Percentiles rank a stretch among this genome's conserved stretches.
Evolutionary conservation across 2,888 invertebrate genomes (phyloP).

Genomic region (Esperia sulphurella): DNA sequence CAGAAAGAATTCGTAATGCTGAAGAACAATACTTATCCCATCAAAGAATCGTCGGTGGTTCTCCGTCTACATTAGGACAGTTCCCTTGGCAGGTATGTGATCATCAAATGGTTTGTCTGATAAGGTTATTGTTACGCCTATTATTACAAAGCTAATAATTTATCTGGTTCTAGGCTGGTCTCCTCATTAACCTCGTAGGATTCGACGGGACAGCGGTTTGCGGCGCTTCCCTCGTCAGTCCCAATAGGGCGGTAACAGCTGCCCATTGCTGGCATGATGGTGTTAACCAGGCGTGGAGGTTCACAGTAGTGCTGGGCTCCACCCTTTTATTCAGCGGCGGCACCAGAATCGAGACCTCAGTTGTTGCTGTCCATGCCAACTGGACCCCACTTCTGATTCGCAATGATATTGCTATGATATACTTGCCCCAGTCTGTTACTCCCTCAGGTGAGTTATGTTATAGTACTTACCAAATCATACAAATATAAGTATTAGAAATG

Average conservation of each 20-base stretch:
- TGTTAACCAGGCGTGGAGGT: constrained; percentile 34
- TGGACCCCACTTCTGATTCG: constrained; percentile 36
- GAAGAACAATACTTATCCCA: constrained; percentile 32
- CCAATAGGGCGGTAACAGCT: constrained; percentile 37
- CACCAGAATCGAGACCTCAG: constrained; percentile 30
- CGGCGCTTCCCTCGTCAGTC: constrained; percentile 38
- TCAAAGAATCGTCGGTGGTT: constrained; percentile 44
- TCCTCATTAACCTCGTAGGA: constrained; percentile 29
- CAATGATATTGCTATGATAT: constrained; percentile 48
- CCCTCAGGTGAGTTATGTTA: constrained; percentile 34
- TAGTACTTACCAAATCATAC: too few relatives aligned
- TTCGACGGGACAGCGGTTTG: constrained; percentile 34
- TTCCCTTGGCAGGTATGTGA: constrained; percentile 41
- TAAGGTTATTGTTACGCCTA: not conserved
- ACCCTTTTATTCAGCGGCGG: constrained; percentile 38
- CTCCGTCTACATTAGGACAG: constrained; percentile 28
- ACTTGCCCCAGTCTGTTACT: constrained; percentile 26
- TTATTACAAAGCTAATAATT: too few relatives aligned
- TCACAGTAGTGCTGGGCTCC: constrained; percentile 46
- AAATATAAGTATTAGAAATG: too few relatives aligned
- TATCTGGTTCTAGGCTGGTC: constrained; percentile 28
- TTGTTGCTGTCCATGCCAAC: constrained; percentile 32
- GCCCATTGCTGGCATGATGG: constrained; percentile 63
- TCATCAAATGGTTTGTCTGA: not conserved
- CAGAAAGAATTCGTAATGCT: constrained; percentile 33